Base-by-base conservation (phyloP, 1,140 invertebrate species). In the Andrena cerasifolii region DNA sequence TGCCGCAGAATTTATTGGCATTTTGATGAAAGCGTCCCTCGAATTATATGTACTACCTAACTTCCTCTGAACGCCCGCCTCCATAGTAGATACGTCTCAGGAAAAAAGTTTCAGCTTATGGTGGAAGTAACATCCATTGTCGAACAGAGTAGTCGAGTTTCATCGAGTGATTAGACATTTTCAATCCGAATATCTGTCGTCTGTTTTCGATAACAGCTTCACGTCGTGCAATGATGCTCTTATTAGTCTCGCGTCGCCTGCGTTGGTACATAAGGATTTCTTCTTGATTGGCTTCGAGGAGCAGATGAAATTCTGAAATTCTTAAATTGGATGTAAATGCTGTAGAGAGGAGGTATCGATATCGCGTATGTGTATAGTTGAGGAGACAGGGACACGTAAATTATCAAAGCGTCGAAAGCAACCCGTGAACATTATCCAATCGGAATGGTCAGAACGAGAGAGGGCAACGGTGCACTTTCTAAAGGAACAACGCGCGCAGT, bases 1-100 rank as follows among this genome's bases (percentile, higher is more conserved):
- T 21, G 45, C 66, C 33, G 53, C 66, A 45, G 45, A 77, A 86
- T 82, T 82, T 89, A 89, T 86, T 84, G 73, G 47, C 68, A 24
- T 83, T 87, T 84, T 66, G 68, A 87, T 58, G 59, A 74, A 83
- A 87, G 62, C 73, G 65, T 24, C 40, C 51, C 10, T 12, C 40
- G 36, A 78, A 75, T 81, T 84, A 79, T 73, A 72, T 63, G 21
- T 59, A 56, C 31, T 54, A 14, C 31, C 16, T 24, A 59, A 43
- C n/a, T 51, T 26, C 16, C 5, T n/a, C 0, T 16, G 12, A 26
- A 40, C 14, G 14, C 16, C 7, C 14, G 14, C 16, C 7, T 3
- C 6, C 18, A 21, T 40, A 7, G 31, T 33, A 28, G 10, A n/a
- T n/a, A n/a, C n/a, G 14, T 7, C n/a, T 33, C 7, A 1, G 8